Percentiles rank a stretch among this genome's conserved stretches.
Conservation (phyloP, 2,797 vertebrate species). For the Acanthurus lineatus region DNA sequence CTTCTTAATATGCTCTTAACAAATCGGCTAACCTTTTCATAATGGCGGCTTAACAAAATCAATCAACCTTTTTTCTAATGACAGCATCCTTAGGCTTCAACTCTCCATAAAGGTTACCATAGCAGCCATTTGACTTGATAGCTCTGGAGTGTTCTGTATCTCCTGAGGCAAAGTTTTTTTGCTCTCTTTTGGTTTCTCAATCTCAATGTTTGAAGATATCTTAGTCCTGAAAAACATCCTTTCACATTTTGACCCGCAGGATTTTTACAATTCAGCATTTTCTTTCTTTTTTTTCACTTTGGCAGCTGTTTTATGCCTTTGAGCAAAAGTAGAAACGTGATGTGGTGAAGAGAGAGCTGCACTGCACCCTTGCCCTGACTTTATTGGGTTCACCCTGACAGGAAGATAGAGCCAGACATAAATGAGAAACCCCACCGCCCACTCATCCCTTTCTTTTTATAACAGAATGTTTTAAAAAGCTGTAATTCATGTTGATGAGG, state of each 20-base stretch:
- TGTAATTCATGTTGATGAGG: not conserved
- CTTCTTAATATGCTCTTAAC: conserved; percentile 36
- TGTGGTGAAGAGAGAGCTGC: conserved; percentile 4
- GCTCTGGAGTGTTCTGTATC: conserved; percentile 21
- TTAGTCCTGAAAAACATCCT: not conserved
- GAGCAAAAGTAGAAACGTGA: conserved; percentile 20
- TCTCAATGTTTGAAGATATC: conserved; percentile 2
- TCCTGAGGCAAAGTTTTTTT: conserved; percentile 25
- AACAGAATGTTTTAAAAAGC: not conserved
- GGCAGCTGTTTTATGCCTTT: not conserved
- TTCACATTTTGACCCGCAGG: not conserved
- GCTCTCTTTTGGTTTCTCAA: conserved; percentile 5
- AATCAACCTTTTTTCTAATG: conserved; percentile 9
- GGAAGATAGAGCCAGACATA: conserved; percentile 10
- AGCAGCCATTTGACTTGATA: conserved; percentile 40
- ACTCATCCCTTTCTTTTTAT: conserved; percentile 5
- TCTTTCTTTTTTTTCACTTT: not conserved
- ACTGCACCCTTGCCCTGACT: not conserved
- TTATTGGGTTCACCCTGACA: conserved; percentile 35
- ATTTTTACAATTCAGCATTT: not conserved
- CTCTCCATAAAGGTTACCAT: conserved; percentile 43
- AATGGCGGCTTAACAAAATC: no score
- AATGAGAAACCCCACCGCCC: conserved; percentile 23
- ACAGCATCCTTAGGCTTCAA: conserved; percentile 33
- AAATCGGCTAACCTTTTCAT: conserved; percentile 33